Evolutionary conservation across 2,888 invertebrate genomes (phyloP).

Genomic region (Apoderus coryli): DNA sequence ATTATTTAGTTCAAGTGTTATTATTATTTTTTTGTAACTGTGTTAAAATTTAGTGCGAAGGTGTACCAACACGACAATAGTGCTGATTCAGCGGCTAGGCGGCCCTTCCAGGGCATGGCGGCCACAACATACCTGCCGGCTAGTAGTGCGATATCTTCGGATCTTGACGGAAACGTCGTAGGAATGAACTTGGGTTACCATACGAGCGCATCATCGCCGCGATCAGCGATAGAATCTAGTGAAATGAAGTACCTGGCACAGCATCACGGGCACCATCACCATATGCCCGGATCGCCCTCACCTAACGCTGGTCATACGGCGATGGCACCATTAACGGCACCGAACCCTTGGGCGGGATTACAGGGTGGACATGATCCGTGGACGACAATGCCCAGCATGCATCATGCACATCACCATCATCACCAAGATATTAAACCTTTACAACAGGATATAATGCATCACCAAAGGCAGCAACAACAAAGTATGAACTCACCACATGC

Average conservation of each 20-base stretch:
- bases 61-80: slow-evolving; percentile 29
- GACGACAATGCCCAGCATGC: slow-evolving; percentile 50
- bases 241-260: slow-evolving; percentile 92
- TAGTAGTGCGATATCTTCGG: slow-evolving; percentile 53
- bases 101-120: slow-evolving; percentile 68
- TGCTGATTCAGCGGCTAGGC: slow-evolving; percentile 36
- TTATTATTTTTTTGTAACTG: slow-evolving; percentile 10
- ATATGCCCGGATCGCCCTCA: slow-evolving; percentile 51
- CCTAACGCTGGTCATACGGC: slow-evolving; percentile 48
- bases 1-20: too few species aligned
- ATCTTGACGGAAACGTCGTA: slow-evolving; percentile 55
- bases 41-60: slow-evolving; percentile 25
- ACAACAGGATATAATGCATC: slow-evolving; percentile 39
- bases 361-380: slow-evolving; percentile 62
- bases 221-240: slow-evolving; percentile 71
- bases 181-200: slow-evolving; percentile 67
- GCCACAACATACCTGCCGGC: slow-evolving; percentile 88
- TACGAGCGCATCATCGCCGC: slow-evolving; percentile 67
- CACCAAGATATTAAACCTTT: slow-evolving; percentile 70
- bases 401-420: slow-evolving; percentile 62
- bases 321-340: slow-evolving; percentile 37
- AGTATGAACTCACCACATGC: slow-evolving; percentile 60
- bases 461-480: slow-evolving; percentile 34
- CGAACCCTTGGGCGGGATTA: slow-evolving; percentile 72
- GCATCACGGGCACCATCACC: slow-evolving; percentile 72